phyloP scores from a whole-genome alignment of 2,888 invertebrate genomes.

The Pachydiplax longipennis region DNA sequence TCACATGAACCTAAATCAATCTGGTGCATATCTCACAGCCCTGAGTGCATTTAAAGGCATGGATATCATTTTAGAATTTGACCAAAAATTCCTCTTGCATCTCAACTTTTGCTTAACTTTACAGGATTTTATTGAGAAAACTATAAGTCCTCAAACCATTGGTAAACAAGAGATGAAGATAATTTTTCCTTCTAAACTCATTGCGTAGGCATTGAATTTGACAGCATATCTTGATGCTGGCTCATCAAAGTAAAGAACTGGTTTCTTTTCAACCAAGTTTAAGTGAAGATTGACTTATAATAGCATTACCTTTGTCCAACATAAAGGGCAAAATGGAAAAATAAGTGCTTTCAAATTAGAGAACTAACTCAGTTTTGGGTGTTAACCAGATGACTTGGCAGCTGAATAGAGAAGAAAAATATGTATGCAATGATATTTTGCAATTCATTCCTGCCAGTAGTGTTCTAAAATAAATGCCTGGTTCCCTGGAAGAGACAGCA shows the following conservation, averaged over 20 bases:
- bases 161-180: background rate
- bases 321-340: background rate
- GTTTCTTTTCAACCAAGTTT: background rate
- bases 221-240: background rate
- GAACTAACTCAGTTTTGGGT: background rate
- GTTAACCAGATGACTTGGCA: background rate
- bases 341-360: constrained; percentile 34
- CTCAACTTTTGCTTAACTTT: background rate
- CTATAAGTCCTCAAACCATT: background rate
- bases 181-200: background rate
- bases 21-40: background rate
- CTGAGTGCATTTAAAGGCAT: background rate
- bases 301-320: background rate
- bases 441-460: constrained; percentile 29
- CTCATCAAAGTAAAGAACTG: background rate
- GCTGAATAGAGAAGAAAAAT: background rate
- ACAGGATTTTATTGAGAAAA: background rate
- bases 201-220: background rate
- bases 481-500: constrained; percentile 6
- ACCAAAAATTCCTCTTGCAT: background rate
- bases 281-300: background rate
- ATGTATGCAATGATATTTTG: constrained; percentile 18
- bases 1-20: background rate
- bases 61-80: background rate
- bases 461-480: background rate